These are phyloP conservation scores for Callocephalon fimbriatum DNA, from an alignment of 2,113 vertebrate species.

Conservation along the genomic window DNA sequence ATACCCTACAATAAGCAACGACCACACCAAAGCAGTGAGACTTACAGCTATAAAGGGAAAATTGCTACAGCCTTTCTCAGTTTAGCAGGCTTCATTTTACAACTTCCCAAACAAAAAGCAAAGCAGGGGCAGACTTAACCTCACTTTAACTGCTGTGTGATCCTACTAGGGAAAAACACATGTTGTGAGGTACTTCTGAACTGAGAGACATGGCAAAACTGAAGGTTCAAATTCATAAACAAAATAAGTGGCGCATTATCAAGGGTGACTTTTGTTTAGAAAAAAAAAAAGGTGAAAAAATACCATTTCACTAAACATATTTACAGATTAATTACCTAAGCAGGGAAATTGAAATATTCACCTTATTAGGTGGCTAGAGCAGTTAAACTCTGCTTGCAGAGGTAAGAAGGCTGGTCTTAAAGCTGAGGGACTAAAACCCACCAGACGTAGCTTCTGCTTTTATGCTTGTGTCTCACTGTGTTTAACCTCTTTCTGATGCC, in stretches of 20 bases:
- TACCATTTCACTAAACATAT: not conserved
- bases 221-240: not conserved
- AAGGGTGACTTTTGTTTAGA: not conserved
- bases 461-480: not conserved
- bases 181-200: not conserved
- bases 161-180: not conserved
- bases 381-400: not conserved
- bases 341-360: not conserved
- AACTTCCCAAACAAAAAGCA: not conserved
- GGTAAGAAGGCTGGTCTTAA: not conserved
- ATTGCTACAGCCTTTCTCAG: not conserved
- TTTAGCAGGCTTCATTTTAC: not conserved
- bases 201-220: not conserved
- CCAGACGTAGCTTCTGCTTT: not conserved
- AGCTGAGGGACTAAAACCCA: not conserved
- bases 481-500: not conserved
- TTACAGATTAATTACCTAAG: not conserved
- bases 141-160: not conserved
- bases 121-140: not conserved
- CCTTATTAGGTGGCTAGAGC: not conserved
- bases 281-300: not conserved
- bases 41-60: not conserved
- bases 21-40: not conserved
- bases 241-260: not conserved
- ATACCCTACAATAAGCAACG: not conserved